Percentiles rank a stretch among this genome's conserved stretches.
These are phyloP conservation scores for Alligator mississippiensis DNA, from an alignment of 2,113 vertebrate species.

Conservation along the genomic window DNA sequence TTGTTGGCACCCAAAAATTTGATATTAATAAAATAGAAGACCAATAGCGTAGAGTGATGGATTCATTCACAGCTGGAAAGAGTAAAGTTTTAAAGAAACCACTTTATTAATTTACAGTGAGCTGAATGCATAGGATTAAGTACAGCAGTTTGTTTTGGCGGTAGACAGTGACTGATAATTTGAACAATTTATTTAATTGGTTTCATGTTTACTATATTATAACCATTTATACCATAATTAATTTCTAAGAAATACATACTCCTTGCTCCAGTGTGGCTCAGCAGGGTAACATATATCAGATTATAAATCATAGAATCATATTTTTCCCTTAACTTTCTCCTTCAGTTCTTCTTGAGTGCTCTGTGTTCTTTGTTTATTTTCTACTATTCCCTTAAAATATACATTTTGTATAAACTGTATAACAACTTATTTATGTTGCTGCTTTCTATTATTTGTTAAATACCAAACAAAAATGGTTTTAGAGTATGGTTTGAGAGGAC, in stretches of 20 bases:
- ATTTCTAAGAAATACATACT: neutral
- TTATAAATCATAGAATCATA: neutral
- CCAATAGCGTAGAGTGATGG: neutral
- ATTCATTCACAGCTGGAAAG: neutral
- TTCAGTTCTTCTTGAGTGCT: neutral
- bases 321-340: neutral
- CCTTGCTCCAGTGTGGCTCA: neutral
- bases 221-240: neutral
- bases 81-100: neutral
- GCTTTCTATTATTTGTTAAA: neutral
- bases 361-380: slow-evolving; percentile 11
- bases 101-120: neutral
- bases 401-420: neutral
- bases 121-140: neutral
- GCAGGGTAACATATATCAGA: neutral
- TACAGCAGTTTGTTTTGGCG: neutral
- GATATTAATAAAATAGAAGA: neutral
- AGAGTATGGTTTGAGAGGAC: neutral
- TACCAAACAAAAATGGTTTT: accelerated
- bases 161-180: neutral
- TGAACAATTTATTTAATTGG: neutral
- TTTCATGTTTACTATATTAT: neutral
- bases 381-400: slow-evolving; percentile 16
- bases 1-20: neutral
- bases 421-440: neutral